Evolutionary conservation across 2,797 vertebrate genomes (phyloP).

Genomic region (Microcaecilia unicolor): DNA sequence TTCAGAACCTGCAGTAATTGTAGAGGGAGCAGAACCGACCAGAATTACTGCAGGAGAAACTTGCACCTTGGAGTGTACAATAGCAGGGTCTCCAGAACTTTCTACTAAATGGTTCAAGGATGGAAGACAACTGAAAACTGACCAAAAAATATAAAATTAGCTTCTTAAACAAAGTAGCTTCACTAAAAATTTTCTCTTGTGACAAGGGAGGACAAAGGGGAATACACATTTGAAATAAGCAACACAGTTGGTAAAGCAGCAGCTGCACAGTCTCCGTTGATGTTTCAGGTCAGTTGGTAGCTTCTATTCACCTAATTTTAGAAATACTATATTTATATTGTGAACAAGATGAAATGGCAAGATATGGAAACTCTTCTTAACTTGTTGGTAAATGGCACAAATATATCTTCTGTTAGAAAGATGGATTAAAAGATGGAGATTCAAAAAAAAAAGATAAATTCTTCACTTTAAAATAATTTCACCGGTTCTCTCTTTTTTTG

Average conservation of each 20-base stretch:
- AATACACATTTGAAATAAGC: slow-evolving; percentile 87
- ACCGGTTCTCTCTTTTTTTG: slow-evolving; percentile 27
- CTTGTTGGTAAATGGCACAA: no score
- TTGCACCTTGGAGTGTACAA: slow-evolving; percentile 79
- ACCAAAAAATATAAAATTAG: slow-evolving; percentile 87
- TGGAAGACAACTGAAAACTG: slow-evolving; percentile 75
- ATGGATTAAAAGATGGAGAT: no score
- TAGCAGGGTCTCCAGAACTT: slow-evolving; percentile 87
- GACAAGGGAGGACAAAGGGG: slow-evolving; percentile 79
- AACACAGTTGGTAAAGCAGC: slow-evolving; percentile 93
- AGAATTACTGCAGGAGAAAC: slow-evolving; percentile 85
- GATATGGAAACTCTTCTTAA: no score
- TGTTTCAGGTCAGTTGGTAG: slow-evolving; percentile 75
- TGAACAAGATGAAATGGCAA: no score
- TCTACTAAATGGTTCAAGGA: slow-evolving; percentile 91
- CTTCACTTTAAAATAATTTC: neutral
- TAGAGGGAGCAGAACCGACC: slow-evolving; percentile 87
- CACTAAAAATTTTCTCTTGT: slow-evolving; percentile 80
- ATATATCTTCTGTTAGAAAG: no score
- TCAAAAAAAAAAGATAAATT: neutral
- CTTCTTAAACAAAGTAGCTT: slow-evolving; percentile 76
- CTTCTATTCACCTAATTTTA: no score
- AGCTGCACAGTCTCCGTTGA: slow-evolving; percentile 83
- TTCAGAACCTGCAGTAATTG: slow-evolving; percentile 87
- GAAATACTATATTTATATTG: slow-evolving; percentile 7